phyloP scores from a whole-genome alignment of 2,888 invertebrate genomes.

The Mimas tiliae region DNA sequence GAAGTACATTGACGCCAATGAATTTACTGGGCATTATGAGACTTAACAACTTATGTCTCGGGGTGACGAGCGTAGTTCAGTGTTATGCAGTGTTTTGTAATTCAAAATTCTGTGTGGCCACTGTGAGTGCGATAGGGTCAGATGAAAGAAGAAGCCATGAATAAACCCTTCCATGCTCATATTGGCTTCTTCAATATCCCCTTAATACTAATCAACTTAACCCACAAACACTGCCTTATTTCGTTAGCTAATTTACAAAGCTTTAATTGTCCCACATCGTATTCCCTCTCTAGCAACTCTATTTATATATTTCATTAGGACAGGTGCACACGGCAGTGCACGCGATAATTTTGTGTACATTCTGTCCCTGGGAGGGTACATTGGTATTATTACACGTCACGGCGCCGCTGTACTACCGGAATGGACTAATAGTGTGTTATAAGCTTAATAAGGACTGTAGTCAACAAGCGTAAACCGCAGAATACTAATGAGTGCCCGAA shows the following conservation, averaged over 20 bases:
- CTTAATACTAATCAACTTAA: not conserved
- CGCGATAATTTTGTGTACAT: conserved; percentile 22
- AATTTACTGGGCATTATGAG: too few species aligned
- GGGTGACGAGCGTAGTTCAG: too few species aligned
- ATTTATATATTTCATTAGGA: conserved; percentile 16
- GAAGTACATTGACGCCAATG: too few species aligned
- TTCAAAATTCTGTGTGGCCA: too few species aligned
- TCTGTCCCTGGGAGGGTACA: conserved; percentile 6
- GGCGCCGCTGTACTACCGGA: not conserved
- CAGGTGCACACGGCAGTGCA: conserved; percentile 8
- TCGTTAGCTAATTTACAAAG: conserved; percentile 10
- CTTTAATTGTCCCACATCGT: not conserved
- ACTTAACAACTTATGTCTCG: too few species aligned
- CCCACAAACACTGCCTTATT: not conserved
- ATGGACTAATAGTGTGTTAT: conserved; percentile 19
- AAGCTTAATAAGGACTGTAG: conserved; percentile 20
- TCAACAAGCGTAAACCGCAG: conserved; percentile 17
- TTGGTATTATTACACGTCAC: conserved; percentile 12
- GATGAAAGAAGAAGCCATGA: too few species aligned
- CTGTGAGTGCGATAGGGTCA: too few species aligned
- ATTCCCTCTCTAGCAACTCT: not conserved
- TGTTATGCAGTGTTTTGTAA: too few species aligned
- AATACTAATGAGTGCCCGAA: conserved; percentile 20
- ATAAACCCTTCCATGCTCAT: too few species aligned
- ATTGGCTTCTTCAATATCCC: too few species aligned